phyloP scores from a whole-genome alignment of 1,140 invertebrate species.

The Listronotus oregonensis region DNA sequence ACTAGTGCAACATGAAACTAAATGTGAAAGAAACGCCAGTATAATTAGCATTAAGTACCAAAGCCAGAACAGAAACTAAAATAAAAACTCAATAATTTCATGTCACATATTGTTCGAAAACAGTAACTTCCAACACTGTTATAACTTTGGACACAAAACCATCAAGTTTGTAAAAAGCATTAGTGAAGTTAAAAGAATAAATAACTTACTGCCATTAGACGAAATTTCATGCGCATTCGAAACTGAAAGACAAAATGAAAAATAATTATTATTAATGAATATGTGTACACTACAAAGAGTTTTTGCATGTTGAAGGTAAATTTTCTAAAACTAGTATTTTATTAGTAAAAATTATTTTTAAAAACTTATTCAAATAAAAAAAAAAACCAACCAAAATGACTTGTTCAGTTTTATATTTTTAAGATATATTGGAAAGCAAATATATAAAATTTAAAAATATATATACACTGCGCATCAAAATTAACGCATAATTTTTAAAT shows the following conservation, averaged over 20 bases:
- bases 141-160: constrained; percentile 19
- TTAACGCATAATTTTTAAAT: too few species aligned
- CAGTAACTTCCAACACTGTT: neutral
- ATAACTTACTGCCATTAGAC: constrained; percentile 48
- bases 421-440: too few species aligned
- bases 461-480: too few species aligned
- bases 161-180: constrained; percentile 23
- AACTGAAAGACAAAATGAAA: constrained; percentile 46
- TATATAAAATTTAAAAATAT: too few species aligned
- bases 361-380: too few species aligned
- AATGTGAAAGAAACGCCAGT: neutral
- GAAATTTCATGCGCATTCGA: constrained; percentile 48
- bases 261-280: constrained; percentile 41
- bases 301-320: too few species aligned
- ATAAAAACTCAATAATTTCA: constrained; percentile 18
- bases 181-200: constrained; percentile 40
- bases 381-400: too few species aligned
- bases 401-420: too few species aligned
- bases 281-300: neutral
- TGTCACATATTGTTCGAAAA: neutral
- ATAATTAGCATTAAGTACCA: neutral
- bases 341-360: too few species aligned
- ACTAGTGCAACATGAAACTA: neutral
- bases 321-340: too few species aligned
- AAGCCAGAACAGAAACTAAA: constrained; percentile 12